Evolutionary conservation across 2,113 vertebrate genomes (phyloP).

Genomic region (Thamnophis sirtalis): DNA sequence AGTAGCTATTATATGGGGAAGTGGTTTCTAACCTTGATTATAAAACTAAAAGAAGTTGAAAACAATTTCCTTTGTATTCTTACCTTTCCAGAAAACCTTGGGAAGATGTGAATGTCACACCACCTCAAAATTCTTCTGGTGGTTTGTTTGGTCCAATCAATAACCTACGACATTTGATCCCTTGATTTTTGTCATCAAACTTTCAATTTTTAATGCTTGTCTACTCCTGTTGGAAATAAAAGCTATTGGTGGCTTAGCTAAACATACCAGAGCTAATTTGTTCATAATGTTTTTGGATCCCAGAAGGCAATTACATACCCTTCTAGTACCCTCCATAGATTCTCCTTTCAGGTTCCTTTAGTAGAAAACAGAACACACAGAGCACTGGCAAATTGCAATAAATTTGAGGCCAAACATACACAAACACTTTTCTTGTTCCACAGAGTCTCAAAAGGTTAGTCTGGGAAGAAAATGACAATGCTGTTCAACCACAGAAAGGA

Average conservation of each 20-base stretch:
- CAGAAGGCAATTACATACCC: background rate
- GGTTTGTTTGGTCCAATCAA: background rate
- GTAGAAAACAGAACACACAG: background rate
- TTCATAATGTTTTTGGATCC: background rate
- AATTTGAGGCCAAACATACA: background rate
- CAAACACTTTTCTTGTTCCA: background rate
- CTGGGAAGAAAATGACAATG: background rate
- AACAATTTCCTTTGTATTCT: background rate
- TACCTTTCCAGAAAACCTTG: background rate
- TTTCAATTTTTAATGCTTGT: background rate
- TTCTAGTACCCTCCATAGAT: background rate
- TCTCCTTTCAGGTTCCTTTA: background rate
- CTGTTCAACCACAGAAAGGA: background rate
- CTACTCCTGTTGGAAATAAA: background rate
- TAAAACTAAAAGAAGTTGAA: background rate
- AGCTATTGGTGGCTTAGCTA: background rate
- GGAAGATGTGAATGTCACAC: background rate
- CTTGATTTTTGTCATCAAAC: background rate
- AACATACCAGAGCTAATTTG: background rate
- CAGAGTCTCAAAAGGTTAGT: no score
- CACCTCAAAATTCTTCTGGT: background rate
- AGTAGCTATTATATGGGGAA: background rate
- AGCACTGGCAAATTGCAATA: background rate
- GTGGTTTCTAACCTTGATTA: background rate
- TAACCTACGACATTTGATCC: background rate